Conservation (phyloP, 2,888 invertebrate species). For the Spodoptera exigua region DNA sequence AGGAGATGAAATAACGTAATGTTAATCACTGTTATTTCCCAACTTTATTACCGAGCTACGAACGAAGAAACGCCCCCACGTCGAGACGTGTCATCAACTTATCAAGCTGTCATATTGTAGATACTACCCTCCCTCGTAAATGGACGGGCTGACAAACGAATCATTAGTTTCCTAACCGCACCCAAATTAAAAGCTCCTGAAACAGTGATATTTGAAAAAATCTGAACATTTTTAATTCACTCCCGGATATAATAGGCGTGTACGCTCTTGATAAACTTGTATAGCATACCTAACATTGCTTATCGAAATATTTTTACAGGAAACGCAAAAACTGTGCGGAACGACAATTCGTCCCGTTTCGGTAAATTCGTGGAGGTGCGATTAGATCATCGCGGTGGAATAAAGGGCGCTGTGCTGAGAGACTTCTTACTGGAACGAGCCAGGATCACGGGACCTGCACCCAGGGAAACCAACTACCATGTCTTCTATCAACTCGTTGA, state of each 20-base stretch:
- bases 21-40: conserved; percentile 8
- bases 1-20: too few relatives aligned
- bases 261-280: neutral
- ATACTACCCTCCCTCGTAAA: conserved; percentile 37
- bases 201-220: neutral
- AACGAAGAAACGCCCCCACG: conserved; percentile 4
- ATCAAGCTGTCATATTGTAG: conserved; percentile 35
- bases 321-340: conserved; percentile 97
- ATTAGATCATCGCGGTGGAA: conserved; percentile 96
- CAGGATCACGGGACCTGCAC: conserved; percentile 96
- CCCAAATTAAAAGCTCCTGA: conserved; percentile 17
- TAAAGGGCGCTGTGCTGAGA: conserved; percentile 96
- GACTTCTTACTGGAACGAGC: conserved; percentile 97
- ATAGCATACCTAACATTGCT: neutral
- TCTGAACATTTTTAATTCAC: neutral
- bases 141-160: conserved; percentile 35
- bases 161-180: conserved; percentile 20
- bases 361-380: conserved; percentile 99
- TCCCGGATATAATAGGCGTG: conserved; percentile 1
- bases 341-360: conserved; percentile 97
- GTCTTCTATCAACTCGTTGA: conserved; percentile 97
- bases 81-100: conserved; percentile 32
- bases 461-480: conserved; percentile 96
- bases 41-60: conserved; percentile 1
- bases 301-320: conserved; percentile 84